Evolutionary conservation across 2,113 vertebrate genomes (phyloP).

Genomic region (Grallaria varia): DNA sequence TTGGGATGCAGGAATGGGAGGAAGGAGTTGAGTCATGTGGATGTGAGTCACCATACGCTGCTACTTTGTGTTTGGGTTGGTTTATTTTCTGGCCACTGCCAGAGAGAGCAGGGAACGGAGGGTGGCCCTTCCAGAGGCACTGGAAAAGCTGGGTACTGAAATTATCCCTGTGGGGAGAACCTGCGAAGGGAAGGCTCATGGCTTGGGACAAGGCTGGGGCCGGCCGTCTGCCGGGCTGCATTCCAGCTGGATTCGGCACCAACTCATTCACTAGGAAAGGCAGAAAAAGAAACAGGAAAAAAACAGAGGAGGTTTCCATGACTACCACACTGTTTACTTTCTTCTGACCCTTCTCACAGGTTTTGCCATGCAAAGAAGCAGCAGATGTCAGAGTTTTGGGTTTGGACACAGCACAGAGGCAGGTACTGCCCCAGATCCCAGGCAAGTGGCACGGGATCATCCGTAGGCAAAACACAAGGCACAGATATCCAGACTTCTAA

Average conservation of each 20-base stretch:
- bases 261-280: slow-evolving; percentile 41
- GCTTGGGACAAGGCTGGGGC: not conserved
- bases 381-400: slow-evolving; percentile 52
- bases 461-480: not conserved
- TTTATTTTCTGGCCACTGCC: not conserved
- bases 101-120: not conserved
- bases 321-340: slow-evolving; percentile 56
- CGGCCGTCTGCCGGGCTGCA: not conserved
- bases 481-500: not conserved
- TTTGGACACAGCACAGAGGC: not conserved
- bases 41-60: not conserved
- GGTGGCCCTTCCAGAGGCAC: not conserved
- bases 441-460: not conserved
- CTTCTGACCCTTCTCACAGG: slow-evolving; percentile 54
- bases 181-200: not conserved
- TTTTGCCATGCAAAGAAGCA: slow-evolving; percentile 61
- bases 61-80: not conserved
- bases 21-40: not conserved
- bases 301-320: slow-evolving; percentile 64
- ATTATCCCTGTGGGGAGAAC: not conserved
- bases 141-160: not conserved
- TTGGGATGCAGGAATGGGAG: not conserved
- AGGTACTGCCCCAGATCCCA: not conserved
- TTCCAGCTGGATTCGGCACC: slow-evolving; percentile 31
- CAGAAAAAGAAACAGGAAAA: slow-evolving; percentile 62